Percentiles rank a stretch among this genome's conserved stretches.
These are phyloP conservation scores for Amniataba percoides DNA, from an alignment of 2,797 vertebrate genomes.

Conservation along the genomic window DNA sequence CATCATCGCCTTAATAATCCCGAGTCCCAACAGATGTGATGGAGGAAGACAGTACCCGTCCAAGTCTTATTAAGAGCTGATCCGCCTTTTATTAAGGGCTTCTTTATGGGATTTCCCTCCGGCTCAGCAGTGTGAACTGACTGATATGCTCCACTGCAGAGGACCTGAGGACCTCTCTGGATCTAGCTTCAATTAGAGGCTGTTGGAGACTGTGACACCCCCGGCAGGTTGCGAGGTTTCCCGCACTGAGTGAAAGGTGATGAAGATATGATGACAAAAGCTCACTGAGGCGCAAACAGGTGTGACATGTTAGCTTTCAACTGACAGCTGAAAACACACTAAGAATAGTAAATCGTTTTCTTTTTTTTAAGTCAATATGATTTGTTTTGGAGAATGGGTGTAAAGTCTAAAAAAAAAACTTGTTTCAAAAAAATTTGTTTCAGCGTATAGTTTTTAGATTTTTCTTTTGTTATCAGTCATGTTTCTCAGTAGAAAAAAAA, in stretches of 20 bases:
- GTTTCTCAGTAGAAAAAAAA: background rate
- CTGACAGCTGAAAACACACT: background rate
- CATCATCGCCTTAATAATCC: slow-evolving; percentile 62
- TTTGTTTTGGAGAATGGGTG: background rate
- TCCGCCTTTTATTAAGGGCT: slow-evolving; percentile 72
- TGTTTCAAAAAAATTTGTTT: too few species aligned
- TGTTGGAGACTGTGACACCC: slow-evolving; percentile 40
- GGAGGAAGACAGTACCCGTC: slow-evolving; percentile 46
- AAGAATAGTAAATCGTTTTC: background rate
- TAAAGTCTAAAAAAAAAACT: too few species aligned
- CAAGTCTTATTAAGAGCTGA: slow-evolving; percentile 70
- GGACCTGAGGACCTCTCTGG: slow-evolving; percentile 53
- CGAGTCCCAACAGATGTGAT: slow-evolving; percentile 49
- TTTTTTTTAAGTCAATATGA: background rate
- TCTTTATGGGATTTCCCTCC: slow-evolving; percentile 65
- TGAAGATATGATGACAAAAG: slow-evolving; percentile 26
- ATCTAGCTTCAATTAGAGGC: slow-evolving; percentile 74
- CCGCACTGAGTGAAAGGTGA: slow-evolving; percentile 38
- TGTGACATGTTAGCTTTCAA: slow-evolving; percentile 13
- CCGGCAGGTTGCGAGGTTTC: slow-evolving; percentile 35
- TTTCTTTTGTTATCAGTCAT: background rate
- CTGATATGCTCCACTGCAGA: slow-evolving; percentile 64
- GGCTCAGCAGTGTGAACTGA: slow-evolving; percentile 55
- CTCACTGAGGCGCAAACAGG: slow-evolving; percentile 36
- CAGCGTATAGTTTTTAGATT: background rate